These are phyloP conservation scores for Rhinophrynus dorsalis DNA, from an alignment of 2,797 vertebrate species.

Conservation along the genomic window DNA sequence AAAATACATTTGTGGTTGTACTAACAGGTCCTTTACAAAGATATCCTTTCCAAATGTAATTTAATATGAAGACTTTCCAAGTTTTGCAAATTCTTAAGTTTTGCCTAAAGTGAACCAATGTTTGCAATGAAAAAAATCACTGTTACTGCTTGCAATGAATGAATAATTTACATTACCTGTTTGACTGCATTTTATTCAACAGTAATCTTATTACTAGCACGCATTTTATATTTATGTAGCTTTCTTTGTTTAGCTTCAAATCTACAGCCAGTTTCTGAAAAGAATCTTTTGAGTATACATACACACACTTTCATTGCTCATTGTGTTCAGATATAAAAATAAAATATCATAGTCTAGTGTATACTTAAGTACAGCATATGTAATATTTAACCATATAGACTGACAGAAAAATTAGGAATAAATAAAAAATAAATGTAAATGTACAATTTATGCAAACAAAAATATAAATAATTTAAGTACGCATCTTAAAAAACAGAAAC, in stretches of 20 bases:
- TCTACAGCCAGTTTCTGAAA: conserved; percentile 50
- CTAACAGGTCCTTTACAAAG: conserved; percentile 64
- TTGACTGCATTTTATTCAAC: conserved; percentile 56
- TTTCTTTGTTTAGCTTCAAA: conserved; percentile 50
- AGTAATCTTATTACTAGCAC: conserved; percentile 59
- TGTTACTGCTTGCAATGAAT: conserved; percentile 55
- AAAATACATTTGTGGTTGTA: conserved; percentile 64
- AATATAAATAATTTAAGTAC: too few relatives aligned
- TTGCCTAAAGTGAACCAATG: conserved; percentile 52
- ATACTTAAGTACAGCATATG: neutral
- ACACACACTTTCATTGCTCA: conserved; percentile 47
- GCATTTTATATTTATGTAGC: conserved; percentile 58
- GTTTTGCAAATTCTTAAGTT: conserved; percentile 60
- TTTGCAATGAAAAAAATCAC: conserved; percentile 58
- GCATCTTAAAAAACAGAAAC: too few relatives aligned
- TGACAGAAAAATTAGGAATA: too few relatives aligned
- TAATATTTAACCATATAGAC: neutral
- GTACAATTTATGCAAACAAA: too few relatives aligned
- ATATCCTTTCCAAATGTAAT: conserved; percentile 60
- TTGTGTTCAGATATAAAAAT: conserved; percentile 39
- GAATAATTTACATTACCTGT: conserved; percentile 58
- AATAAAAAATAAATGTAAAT: too few relatives aligned
- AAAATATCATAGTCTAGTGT: too few relatives aligned
- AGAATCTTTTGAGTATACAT: conserved; percentile 50
- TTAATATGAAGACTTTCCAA: conserved; percentile 59